Conservation (phyloP, 2,797 vertebrate species). For the Halcyon badia region DNA sequence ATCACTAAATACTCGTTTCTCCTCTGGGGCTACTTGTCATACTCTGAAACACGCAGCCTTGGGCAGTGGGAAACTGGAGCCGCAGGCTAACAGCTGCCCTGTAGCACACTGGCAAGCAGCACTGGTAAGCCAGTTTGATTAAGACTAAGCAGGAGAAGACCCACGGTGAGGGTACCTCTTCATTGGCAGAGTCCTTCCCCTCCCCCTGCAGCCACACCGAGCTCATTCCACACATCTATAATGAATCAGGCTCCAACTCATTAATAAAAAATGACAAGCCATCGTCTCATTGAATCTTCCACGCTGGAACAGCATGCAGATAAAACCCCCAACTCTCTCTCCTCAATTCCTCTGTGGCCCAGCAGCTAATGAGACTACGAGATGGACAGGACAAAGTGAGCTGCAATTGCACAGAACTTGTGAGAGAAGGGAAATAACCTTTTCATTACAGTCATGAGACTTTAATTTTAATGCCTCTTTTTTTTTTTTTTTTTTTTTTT, state of each 20-base stretch:
- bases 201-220: slow-evolving; percentile 58
- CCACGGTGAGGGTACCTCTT: neutral
- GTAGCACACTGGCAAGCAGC: neutral
- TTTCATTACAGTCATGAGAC: slow-evolving; percentile 48
- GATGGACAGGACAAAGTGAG: slow-evolving; percentile 65
- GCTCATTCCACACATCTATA: slow-evolving; percentile 81
- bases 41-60: rapidly evolving
- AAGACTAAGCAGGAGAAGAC: neutral
- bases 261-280: slow-evolving; percentile 84
- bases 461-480: slow-evolving; percentile 56
- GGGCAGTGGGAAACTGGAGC: neutral
- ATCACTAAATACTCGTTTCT: neutral
- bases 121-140: neutral
- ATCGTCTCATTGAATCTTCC: slow-evolving; percentile 77
- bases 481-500: neutral
- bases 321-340: slow-evolving; percentile 55
- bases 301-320: slow-evolving; percentile 60
- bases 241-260: slow-evolving; percentile 80
- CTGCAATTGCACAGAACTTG: slow-evolving; percentile 36
- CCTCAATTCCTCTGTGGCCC: slow-evolving; percentile 69
- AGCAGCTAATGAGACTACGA: slow-evolving; percentile 73
- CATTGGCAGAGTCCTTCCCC: neutral
- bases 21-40: neutral
- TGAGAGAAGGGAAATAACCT: slow-evolving; percentile 64
- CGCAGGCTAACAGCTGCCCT: rapidly evolving